These are phyloP conservation scores for Cryptomyrus ogoouensis DNA, from an alignment of 2,113 vertebrate species.

Conservation along the genomic window DNA sequence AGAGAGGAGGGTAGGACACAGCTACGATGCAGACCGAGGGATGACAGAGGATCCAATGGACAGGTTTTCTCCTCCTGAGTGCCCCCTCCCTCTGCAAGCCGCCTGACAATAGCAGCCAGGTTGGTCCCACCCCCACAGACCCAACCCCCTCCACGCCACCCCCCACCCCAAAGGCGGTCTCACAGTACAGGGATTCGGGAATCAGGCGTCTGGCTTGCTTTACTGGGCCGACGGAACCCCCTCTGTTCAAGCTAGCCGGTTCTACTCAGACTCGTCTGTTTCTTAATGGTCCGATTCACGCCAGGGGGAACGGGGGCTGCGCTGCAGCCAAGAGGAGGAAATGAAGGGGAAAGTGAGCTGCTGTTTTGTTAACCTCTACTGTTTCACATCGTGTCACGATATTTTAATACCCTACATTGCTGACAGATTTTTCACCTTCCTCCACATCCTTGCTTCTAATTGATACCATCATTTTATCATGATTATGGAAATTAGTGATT, in stretches of 20 bases:
- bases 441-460: not conserved
- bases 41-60: constrained; percentile 37
- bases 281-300: not conserved
- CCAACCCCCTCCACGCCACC: not conserved
- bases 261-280: not conserved
- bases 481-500: not conserved
- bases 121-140: not conserved
- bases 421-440: not conserved
- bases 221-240: not conserved
- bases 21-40: constrained; percentile 49
- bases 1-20: constrained; percentile 41
- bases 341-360: not conserved
- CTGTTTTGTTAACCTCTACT: not conserved
- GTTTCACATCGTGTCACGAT: not conserved
- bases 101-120: constrained; percentile 1
- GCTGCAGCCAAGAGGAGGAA: not conserved
- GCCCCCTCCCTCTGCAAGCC: constrained; percentile 16
- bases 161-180: not conserved
- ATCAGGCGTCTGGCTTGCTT: not conserved
- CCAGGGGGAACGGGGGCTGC: not conserved
- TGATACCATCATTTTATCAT: not conserved
- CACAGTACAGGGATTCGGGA: not conserved
- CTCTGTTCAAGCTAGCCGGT: not conserved
- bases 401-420: not conserved
- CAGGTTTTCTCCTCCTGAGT: constrained; percentile 13